phyloP scores from a whole-genome alignment of 2,888 invertebrate species.

The Lacanobia wlatinum region DNA sequence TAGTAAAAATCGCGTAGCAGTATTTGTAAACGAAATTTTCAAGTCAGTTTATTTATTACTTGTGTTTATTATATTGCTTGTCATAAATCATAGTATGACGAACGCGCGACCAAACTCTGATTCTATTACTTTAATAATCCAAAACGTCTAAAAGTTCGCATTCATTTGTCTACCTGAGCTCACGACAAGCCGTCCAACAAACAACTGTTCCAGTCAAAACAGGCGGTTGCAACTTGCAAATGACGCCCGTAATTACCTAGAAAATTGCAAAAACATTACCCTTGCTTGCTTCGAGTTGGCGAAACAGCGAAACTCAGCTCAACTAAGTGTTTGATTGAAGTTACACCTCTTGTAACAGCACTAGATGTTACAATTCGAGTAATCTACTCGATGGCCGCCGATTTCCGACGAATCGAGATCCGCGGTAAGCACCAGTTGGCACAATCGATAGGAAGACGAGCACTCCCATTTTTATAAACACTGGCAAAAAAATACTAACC shows the following conservation, averaged over 20 bases:
- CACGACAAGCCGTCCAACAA: conserved; percentile 50
- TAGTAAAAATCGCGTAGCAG: conserved; percentile 17
- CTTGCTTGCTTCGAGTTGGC: conserved; percentile 49
- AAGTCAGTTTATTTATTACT: conserved; percentile 5
- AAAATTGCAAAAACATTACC: conserved; percentile 61
- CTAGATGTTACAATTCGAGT: conserved; percentile 75
- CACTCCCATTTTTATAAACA: conserved; percentile 82
- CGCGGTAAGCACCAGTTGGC: conserved; percentile 89
- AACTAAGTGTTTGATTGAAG: conserved; percentile 63
- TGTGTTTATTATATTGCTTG: no score
- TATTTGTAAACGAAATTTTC: conserved; percentile 24
- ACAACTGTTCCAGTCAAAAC: conserved; percentile 51
- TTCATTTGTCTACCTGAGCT: conserved; percentile 41
- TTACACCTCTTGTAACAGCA: conserved; percentile 68
- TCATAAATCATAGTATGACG: conserved; percentile 15
- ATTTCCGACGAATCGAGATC: conserved; percentile 85
- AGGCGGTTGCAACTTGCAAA: conserved; percentile 58
- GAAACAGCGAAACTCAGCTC: conserved; percentile 67
- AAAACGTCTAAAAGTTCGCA: conserved; percentile 33
- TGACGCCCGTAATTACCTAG: conserved; percentile 57
- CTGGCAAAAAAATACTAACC: conserved; percentile 67
- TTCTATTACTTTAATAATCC: conserved; percentile 14
- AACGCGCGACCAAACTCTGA: conserved; percentile 19
- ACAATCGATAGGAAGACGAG: conserved; percentile 88
- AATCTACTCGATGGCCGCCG: conserved; percentile 82